Evolutionary conservation across 2,888 invertebrate species (phyloP), one percentile per base, ranked within the genome.

Genomic region (Eupithecia insigniata): DNA sequence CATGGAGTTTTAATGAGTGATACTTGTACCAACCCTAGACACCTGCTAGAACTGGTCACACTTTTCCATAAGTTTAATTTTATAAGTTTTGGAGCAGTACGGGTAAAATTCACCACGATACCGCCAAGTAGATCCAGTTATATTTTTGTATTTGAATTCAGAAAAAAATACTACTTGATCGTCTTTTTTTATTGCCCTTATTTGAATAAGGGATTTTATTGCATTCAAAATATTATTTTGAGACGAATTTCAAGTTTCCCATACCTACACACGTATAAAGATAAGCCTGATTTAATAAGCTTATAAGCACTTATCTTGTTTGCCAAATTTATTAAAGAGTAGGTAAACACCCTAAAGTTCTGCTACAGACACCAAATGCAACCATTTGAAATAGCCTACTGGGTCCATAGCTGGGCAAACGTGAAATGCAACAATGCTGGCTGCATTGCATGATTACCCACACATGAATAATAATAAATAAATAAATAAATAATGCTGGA

Each of bases 1-100:
- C 79, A 26, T 78, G 70, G 80, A 79, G 77, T 78, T 81, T 80
- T 58, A 65, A 60, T 12, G 39, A 69, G 67, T 58, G 18, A 0
- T 14, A 39, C n/a, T n/a, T 2, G 30, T 34, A 8, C 10, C 22
- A 60, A 65, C 60, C 64, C 36, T 51, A 22, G 26, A 32, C 72
- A 75, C 64, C 73, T 75, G 67, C 71, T 34, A 55, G 32, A 34
- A 64, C 64, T 26, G 7, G 64, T 64, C 36, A 64, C 36, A 34
- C 36, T 64, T 64, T 64, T 64, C 14, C 14, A n/a, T 22, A 5
- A n/a, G n/a, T n/a, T n/a, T n/a, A n/a, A n/a, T n/a, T n/a, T n/a
- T n/a, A n/a, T n/a, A 22, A 62, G 32, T 32, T 12, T 34, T 62
- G 10, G 10, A n/a, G n/a, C 36, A 22, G 32, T 10, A 10, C 18